Conservation (phyloP, 2,888 invertebrate genomes). For the Chrysolina haemoptera region DNA sequence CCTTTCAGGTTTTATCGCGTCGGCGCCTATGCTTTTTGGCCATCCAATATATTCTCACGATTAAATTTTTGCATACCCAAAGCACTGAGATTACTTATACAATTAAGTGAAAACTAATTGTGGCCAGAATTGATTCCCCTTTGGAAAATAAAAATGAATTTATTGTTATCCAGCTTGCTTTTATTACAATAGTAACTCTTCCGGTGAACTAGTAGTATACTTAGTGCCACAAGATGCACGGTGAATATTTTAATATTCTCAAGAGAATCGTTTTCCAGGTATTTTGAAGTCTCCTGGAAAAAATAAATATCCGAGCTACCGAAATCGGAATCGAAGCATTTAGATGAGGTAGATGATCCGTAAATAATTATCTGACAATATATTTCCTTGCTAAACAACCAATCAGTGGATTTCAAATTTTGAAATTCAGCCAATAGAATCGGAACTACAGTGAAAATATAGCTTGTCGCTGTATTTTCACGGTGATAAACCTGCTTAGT, state of each 20-base stretch:
- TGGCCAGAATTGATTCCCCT: background rate
- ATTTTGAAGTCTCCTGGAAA: background rate
- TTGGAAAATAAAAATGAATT: background rate
- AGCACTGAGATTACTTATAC: background rate
- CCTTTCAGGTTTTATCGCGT: too few relatives aligned
- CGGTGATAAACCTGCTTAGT: too few relatives aligned
- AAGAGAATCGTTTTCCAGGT: background rate
- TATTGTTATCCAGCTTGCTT: background rate
- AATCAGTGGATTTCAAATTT: too few relatives aligned
- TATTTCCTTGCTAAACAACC: too few relatives aligned
- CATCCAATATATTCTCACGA: background rate
- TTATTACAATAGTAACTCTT: background rate
- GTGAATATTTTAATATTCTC: background rate
- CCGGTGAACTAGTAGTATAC: background rate
- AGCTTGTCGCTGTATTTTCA: too few relatives aligned
- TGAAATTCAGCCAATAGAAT: too few relatives aligned
- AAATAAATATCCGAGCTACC: background rate
- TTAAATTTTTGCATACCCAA: background rate
- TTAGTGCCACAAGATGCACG: background rate
- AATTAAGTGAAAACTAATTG: background rate
- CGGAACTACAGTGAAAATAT: too few relatives aligned
- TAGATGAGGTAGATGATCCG: background rate
- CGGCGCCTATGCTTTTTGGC: too few relatives aligned
- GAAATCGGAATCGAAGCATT: background rate
- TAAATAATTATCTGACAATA: too few relatives aligned